Evolutionary conservation across 1,140 invertebrate genomes (phyloP).

Genomic region (Octopus sinensis): DNA sequence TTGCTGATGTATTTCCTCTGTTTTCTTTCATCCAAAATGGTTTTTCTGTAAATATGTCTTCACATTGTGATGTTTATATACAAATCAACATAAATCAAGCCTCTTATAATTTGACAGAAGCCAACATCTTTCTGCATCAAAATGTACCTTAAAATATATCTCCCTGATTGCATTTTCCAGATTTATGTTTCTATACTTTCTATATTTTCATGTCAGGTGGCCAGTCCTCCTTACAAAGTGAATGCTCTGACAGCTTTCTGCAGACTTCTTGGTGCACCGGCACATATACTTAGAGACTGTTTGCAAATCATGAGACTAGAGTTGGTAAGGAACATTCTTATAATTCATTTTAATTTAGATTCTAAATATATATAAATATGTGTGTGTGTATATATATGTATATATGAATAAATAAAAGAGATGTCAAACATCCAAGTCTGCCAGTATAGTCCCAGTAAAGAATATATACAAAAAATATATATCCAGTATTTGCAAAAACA

Average conservation of each 20-base stretch:
- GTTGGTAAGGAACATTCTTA: conserved; percentile 58
- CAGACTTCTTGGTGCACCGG: conserved; percentile 75
- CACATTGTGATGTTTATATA: neutral
- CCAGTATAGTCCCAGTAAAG: no score
- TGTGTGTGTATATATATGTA: neutral
- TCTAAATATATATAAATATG: neutral
- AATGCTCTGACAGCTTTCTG: conserved; percentile 81
- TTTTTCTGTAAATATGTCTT: neutral
- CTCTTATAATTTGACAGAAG: neutral
- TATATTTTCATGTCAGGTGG: conserved; percentile 45
- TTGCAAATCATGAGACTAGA: conserved; percentile 84
- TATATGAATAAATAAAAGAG: no score
- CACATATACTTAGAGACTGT: conserved; percentile 84
- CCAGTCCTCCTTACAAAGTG: conserved; percentile 80
- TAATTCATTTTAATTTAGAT: no score
- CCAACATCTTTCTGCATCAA: neutral
- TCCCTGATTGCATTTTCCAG: neutral
- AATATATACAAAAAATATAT: no score
- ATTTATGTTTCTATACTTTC: conserved; percentile 2
- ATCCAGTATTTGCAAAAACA: no score
- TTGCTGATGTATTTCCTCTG: no score
- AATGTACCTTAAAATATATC: neutral
- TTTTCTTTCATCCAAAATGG: no score
- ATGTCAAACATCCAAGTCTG: no score
- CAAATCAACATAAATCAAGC: neutral